phyloP scores from a whole-genome alignment of 2,113 vertebrate species.

The Cavia porcellus region DNA sequence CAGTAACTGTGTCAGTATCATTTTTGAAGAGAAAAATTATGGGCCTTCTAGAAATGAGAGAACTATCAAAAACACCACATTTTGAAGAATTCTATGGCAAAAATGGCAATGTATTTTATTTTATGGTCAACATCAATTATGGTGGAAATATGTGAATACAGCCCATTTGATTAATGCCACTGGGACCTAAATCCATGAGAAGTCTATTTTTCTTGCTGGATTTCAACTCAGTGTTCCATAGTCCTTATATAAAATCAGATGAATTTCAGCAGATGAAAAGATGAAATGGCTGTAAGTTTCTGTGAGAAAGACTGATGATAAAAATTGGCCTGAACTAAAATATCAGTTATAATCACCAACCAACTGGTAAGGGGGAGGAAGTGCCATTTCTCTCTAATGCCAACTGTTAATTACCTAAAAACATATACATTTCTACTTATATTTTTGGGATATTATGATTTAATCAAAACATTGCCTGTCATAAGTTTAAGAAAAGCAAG shows the following conservation, averaged over 20 bases:
- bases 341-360: constrained; percentile 83
- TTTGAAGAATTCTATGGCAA: neutral
- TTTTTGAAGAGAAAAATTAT: neutral
- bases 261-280: constrained; percentile 68
- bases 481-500: constrained; percentile 72
- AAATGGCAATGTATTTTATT: neutral
- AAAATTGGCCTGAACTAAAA: constrained; percentile 82
- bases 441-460: constrained; percentile 82
- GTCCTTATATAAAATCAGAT: constrained; percentile 49
- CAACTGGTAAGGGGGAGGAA: constrained; percentile 84
- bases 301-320: constrained; percentile 73
- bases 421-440: constrained; percentile 75
- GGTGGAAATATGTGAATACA: constrained; percentile 24
- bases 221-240: constrained; percentile 35
- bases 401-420: constrained; percentile 87
- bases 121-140: constrained; percentile 28
- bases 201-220: constrained; percentile 51
- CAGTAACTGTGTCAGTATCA: neutral
- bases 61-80: neutral
- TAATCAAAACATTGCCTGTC: constrained; percentile 77
- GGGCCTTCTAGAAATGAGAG: neutral
- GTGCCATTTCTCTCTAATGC: constrained; percentile 83
- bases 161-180: neutral
- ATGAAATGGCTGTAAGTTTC: constrained; percentile 70
- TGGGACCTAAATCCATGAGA: neutral